Conservation (phyloP, 2,113 vertebrate genomes). For the Hippoglossus stenolepis region DNA sequence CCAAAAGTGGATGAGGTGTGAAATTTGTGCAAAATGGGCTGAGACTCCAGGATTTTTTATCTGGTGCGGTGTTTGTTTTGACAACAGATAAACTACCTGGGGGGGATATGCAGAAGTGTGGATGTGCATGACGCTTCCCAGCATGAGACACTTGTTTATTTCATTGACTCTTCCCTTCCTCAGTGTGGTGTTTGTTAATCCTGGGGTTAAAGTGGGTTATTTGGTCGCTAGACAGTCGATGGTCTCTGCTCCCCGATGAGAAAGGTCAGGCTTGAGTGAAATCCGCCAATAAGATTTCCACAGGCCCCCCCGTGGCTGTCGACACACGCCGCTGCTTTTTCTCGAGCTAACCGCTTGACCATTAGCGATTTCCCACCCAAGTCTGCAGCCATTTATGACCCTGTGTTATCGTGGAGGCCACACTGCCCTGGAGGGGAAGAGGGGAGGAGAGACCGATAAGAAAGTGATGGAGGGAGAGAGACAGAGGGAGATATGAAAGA, state of each 20-base stretch:
- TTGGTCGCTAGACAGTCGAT: constrained; percentile 22
- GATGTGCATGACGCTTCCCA: background rate
- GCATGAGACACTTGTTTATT: constrained; percentile 17
- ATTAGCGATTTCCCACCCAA: constrained; percentile 45
- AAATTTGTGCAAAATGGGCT: background rate
- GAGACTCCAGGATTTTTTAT: background rate
- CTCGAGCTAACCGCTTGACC: constrained; percentile 50
- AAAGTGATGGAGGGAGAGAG: constrained; percentile 27
- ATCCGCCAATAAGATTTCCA: constrained; percentile 62
- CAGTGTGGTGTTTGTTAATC: constrained; percentile 28
- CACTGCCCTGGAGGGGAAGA: constrained; percentile 48
- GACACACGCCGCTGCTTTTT: constrained; percentile 51
- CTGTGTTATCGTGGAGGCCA: constrained; percentile 55
- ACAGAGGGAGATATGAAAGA: constrained; percentile 20
- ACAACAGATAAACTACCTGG: constrained; percentile 4
- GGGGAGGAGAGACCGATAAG: constrained; percentile 38
- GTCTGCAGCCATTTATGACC: constrained; percentile 52
- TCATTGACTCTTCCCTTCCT: constrained; percentile 21
- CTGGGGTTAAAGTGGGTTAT: constrained; percentile 41
- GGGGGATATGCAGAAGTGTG: background rate
- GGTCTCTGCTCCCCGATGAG: constrained; percentile 43
- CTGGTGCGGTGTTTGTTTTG: background rate
- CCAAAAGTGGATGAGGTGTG: background rate
- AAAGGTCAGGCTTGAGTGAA: constrained; percentile 69
- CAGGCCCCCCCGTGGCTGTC: constrained; percentile 38